Evolutionary conservation across 1,140 invertebrate genomes (phyloP).

Genomic region (Leguminivora glycinivorella): DNA sequence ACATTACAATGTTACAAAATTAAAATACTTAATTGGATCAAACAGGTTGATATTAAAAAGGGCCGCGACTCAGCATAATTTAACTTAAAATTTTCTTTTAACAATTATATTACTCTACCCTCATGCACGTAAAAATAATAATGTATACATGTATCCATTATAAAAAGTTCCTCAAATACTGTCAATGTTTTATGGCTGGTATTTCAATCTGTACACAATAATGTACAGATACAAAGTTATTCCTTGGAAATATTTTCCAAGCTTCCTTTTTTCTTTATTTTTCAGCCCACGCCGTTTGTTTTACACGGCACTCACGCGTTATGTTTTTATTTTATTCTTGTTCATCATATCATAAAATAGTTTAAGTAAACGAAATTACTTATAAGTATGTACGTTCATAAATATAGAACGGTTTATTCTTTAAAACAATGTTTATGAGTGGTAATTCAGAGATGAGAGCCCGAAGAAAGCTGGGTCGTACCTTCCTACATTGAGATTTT

Average conservation of each 20-base stretch:
- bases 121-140: neutral
- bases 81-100: no score
- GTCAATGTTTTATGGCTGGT: constrained; percentile 1
- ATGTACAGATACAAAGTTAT: constrained; percentile 11
- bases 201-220: constrained; percentile 10
- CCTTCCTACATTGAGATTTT: no score
- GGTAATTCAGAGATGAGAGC: no score
- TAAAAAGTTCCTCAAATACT: neutral
- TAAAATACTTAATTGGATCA: no score
- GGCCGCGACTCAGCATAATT: no score
- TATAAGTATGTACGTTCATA: neutral
- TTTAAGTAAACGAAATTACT: neutral
- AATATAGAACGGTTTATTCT: neutral
- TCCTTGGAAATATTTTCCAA: neutral
- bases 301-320: neutral
- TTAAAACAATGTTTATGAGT: no score
- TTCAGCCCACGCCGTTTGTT: neutral
- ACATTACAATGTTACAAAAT: no score
- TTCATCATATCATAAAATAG: neutral
- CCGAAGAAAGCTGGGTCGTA: no score
- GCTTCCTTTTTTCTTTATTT: neutral
- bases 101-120: neutral
- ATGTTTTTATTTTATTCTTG: neutral
- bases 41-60: no score
- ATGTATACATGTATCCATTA: neutral